Percentiles rank a stretch among this genome's conserved stretches.
phyloP scores from a whole-genome alignment of 2,797 vertebrate genomes.

The Malacoraja senta region DNA sequence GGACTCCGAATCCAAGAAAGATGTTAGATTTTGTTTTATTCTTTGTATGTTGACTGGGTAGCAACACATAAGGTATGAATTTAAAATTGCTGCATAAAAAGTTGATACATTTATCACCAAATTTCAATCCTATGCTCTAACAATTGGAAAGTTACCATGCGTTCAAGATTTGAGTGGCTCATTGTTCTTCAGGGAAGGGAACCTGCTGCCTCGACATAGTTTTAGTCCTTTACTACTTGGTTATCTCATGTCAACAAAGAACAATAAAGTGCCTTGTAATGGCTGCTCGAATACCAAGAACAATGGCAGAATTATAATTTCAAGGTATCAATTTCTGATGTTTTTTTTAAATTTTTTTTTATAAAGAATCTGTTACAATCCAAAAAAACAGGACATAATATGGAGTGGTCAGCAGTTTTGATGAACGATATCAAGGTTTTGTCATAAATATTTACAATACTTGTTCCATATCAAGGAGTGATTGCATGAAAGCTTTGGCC shows the following conservation, averaged over 20 bases:
- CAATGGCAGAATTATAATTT: not conserved
- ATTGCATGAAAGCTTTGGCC: not conserved
- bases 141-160: not conserved
- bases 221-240: not conserved
- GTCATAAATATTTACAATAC: not conserved
- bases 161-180: not conserved
- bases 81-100: too few species aligned
- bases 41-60: not conserved
- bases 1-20: too few species aligned
- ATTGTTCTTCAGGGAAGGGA: not conserved
- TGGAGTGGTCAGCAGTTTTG: not conserved
- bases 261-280: not conserved
- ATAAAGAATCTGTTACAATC: not conserved
- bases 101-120: not conserved
- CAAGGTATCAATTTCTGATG: not conserved
- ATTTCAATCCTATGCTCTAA: not conserved
- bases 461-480: not conserved
- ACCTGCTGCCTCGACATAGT: not conserved
- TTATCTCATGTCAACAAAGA: not conserved
- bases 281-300: not conserved
- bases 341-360: not conserved
- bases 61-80: not conserved
- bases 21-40: not conserved
- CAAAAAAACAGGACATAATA: not conserved
- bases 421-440: not conserved